Base-by-base conservation (phyloP, 2,888 invertebrate genomes). In the Dryobota labecula region DNA sequence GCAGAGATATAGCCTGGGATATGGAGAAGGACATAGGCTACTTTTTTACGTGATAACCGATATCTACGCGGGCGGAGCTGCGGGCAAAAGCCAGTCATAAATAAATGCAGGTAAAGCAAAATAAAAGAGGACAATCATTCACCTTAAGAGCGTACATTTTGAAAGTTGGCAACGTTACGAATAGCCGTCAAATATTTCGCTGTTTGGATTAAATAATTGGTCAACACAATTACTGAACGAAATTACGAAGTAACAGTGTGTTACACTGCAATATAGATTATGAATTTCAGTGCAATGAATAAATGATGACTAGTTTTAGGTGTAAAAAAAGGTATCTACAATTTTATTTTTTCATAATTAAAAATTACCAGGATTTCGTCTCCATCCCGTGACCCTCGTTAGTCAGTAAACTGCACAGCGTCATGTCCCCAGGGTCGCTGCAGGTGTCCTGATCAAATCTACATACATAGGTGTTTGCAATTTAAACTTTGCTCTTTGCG, bases 381-480 rank as follows among this genome's bases (percentile, higher is more conserved):
- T 27, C 41, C 24, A 8, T 54, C 66, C 24, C 30, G 7, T 6
- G 66, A 33, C 65, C 64, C 38, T 74, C 56, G 33, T 76, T 70
- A 57, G 33, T 51, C 67, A 77, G 62, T 60, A 65, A 51, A 63
- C 63, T 47, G 57, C 63, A 33, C 56, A 53, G 61, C 54, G 33
- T 30, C 30, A 24, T 3, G 5, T 41, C 65, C 67, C 61, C 57
- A 11, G 41, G 68, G 73, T 60, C n/a, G 0, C 38, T 61, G 49
- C 76, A 84, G 76, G 76, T 76, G 72, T 56, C 36, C 70, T 70
- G 70, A 82, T 73, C 76, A 79, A 80, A 83, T 82, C 79, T 79
- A 74, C 74, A 79, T 80, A 71, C 67, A 69, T 78, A 65, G 33
- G 41, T 49, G 45, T 57, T 73, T 84, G 79, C 76, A 83, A 86